phyloP scores from a whole-genome alignment of 2,113 vertebrate species.

The Manacus vitellinus region DNA sequence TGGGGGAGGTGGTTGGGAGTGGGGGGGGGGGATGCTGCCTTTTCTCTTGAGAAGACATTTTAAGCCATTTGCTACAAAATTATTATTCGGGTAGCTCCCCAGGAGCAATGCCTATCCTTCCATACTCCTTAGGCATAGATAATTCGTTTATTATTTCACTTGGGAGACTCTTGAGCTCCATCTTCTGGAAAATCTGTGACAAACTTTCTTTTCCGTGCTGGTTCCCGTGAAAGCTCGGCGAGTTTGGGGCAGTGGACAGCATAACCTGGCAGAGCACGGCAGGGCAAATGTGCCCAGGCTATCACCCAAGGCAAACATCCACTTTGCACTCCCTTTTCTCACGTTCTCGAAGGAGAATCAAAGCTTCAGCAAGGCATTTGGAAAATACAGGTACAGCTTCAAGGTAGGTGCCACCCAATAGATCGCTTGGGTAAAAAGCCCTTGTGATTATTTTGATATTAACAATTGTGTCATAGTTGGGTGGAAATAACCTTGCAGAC shows the following conservation, averaged over 20 bases:
- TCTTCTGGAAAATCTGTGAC: conserved; percentile 29
- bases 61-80: not conserved
- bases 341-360: not conserved
- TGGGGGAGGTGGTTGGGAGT: not conserved
- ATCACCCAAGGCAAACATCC: not conserved
- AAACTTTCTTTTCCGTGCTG: not conserved
- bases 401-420: not conserved
- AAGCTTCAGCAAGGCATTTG: not conserved
- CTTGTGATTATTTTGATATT: not conserved
- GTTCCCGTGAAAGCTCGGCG: rapidly evolving
- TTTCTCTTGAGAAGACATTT: not conserved
- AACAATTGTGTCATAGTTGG: rapidly evolving
- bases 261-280: rapidly evolving
- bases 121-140: not conserved
- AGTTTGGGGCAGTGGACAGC: not conserved
- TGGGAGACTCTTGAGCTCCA: conserved; percentile 61
- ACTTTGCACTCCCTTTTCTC: not conserved
- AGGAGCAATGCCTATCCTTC: not conserved
- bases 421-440: not conserved
- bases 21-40: not conserved
- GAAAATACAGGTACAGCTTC: not conserved
- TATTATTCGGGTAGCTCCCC: not conserved
- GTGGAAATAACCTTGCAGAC: not conserved
- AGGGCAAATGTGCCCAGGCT: not conserved
- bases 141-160: not conserved